Percentiles rank a stretch among this genome's conserved stretches.
These are phyloP conservation scores for Pterocles gutturalis DNA, from an alignment of 2,113 vertebrate species.

Conservation along the genomic window DNA sequence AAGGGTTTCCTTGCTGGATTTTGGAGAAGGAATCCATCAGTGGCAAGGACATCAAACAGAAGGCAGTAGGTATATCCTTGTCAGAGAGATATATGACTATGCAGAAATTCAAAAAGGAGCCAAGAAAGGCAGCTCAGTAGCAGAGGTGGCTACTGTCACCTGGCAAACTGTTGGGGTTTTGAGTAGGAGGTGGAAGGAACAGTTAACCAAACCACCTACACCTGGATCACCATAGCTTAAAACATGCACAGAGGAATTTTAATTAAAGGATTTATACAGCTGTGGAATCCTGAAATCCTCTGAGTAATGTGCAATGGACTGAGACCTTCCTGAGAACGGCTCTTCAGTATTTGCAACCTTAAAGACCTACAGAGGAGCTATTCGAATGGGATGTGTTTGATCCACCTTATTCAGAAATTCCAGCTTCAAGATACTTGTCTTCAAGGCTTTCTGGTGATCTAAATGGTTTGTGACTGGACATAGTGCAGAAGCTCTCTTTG, in stretches of 20 bases:
- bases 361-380: conserved; percentile 42
- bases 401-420: not conserved
- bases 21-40: conserved; percentile 34
- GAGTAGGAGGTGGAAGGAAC: not conserved
- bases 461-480: not conserved
- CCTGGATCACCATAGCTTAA: not conserved
- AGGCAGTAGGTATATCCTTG: conserved; percentile 71
- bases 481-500: not conserved
- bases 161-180: conserved; percentile 48
- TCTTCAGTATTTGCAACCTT: not conserved
- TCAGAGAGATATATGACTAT: conserved; percentile 35
- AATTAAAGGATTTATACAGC: conserved; percentile 65
- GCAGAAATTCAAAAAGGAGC: conserved; percentile 54
- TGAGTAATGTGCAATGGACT: conserved; percentile 48
- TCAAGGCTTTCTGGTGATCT: not conserved
- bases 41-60: conserved; percentile 60
- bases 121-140: conserved; percentile 24
- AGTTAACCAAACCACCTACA: not conserved
- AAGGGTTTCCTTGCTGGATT: conserved; percentile 60
- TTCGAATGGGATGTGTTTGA: not conserved
- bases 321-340: conserved; percentile 17
- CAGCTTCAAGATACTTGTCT: not conserved
- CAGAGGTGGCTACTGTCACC: conserved; percentile 57
- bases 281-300: conserved; percentile 67
- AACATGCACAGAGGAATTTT: conserved; percentile 41